A percentile compares a stretch with the other conserved stretches of the same genome.
phyloP scores from a whole-genome alignment of 2,113 vertebrate species.

The Paramisgurnus dabryanus region DNA sequence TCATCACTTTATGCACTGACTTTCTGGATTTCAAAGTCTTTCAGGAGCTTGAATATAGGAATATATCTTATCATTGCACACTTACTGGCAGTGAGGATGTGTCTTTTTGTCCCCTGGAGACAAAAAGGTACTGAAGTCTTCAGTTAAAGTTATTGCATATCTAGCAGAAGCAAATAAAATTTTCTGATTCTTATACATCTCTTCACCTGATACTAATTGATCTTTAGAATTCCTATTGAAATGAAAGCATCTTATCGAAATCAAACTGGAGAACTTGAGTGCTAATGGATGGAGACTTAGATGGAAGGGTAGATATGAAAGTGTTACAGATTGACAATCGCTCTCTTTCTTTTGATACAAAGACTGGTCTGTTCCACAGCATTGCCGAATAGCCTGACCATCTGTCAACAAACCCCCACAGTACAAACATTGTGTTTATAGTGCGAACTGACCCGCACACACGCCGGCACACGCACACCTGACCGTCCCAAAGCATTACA shows the following conservation, averaged over 20 bases:
- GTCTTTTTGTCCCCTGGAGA: too few relatives aligned
- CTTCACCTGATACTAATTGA: too few relatives aligned
- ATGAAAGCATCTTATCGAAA: neutral
- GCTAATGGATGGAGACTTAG: conserved; percentile 40
- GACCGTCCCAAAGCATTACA: conserved; percentile 57
- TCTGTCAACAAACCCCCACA: conserved; percentile 75
- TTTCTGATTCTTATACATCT: too few relatives aligned
- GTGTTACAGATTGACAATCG: conserved; percentile 69
- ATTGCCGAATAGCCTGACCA: conserved; percentile 73
- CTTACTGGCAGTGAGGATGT: too few relatives aligned
- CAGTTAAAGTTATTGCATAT: too few relatives aligned
- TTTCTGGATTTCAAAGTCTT: too few relatives aligned
- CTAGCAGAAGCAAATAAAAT: too few relatives aligned
- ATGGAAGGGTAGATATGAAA: conserved; percentile 69
- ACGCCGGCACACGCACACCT: conserved; percentile 41
- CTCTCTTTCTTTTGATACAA: conserved; percentile 69
- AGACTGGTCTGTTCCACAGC: conserved; percentile 68
- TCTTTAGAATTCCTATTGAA: neutral
- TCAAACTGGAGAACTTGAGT: neutral
- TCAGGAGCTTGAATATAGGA: too few relatives aligned
- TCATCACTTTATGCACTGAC: too few relatives aligned
- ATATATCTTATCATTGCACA: too few relatives aligned
- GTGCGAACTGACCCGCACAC: conserved; percentile 42
- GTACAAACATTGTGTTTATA: conserved; percentile 75
- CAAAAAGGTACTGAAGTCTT: too few relatives aligned